Evolutionary conservation across 2,113 vertebrate genomes (phyloP), one percentile per base, ranked within the genome.

Genomic region (Sorex araneus): DNA sequence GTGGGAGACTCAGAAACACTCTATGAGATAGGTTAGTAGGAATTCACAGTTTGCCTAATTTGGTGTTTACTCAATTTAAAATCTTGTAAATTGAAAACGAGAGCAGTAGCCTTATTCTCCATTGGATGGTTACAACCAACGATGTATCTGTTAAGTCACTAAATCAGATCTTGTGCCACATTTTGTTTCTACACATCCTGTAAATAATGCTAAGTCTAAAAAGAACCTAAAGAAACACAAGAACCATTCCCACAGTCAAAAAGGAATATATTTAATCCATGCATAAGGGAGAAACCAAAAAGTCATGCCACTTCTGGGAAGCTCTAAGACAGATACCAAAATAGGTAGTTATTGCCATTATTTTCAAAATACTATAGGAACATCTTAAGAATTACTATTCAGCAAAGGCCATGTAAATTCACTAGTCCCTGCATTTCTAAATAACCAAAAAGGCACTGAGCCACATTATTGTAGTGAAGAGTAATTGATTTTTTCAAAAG

Each of bases 101-200:
- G 32, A 86, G 67, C 19, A 70, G 66, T 57, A 82, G 36, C 16
- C 19, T 81, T 50, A 28, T 3, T n/a, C 13, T 87, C 84, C 10
- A 54, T 77, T 66, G 60, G 74, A 70, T 25, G 57, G 30, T 40
- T 70, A 47, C 2, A 45, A 2, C 18, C n/a, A n/a, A n/a, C n/a
- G n/a, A n/a, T n/a, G n/a, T n/a, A n/a, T n/a, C n/a, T 77, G 27
- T n/a, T 40, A 92, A 89, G 60, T 80, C 60, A 87, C 60, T 70
- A 19, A 19, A 2, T 87, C 28, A 71, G 45, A 67, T 3, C 11
- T 57, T 45, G 70, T 23, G 16, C 28, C 43, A 82, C 28, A 43
- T 64, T 84, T n/a, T 86, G 7, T 36, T 81, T 78, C 69, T 0
- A 84, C 1, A 57, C 1, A 70, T 19, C 40, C 23, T 70, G 4